Evolutionary conservation across 2,888 invertebrate species (phyloP), one percentile per base, ranked within the genome.

Genomic region (Apomyelois bistriatella): DNA sequence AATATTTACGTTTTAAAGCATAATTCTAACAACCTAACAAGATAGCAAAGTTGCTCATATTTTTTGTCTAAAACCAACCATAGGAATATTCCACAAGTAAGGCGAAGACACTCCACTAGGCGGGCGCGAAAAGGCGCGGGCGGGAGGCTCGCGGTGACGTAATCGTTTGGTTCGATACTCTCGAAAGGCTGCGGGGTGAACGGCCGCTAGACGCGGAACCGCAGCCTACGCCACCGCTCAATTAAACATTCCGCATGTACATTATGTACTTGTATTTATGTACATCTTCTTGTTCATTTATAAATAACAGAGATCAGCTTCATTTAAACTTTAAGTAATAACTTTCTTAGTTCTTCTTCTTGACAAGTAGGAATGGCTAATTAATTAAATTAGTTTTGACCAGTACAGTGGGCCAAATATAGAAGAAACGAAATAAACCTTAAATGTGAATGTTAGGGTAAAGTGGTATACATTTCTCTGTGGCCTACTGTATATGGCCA

Each of bases 131-230:
- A 48, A 58, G 53, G 64, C 64, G 58, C 60, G 61, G 61, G 74
- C 69, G 70, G 65, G 72, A 79, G 79, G 22, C 22, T 22, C 72
- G 66, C 65, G 78, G 75, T 88, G 89, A 89, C 89, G 89, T 88
- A 88, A 88, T 78, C 78, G 69, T 69, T 69, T 78, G 79, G 81
- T 83, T 81, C 81, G 81, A 81, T 81, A 80, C 80, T 79, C 79
- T 84, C 82, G 79, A 83, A 82, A 83, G 85, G 82, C 85, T 76
- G 79, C 69, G 81, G 67, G 87, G 85, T 87, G 85, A 79, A 76
- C 72, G 87, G 60, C 82, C 88, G 79, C 86, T 88, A 87, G 88
- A 89, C 80, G 85, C 87, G 83, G 87, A 86, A 83, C 84, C 68
- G 70, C 81, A 72, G 85, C 84, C 85, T 83, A 82, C 83, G 79